phyloP scores from a whole-genome alignment of 2,888 invertebrate genomes.

The Buathra laborator region DNA sequence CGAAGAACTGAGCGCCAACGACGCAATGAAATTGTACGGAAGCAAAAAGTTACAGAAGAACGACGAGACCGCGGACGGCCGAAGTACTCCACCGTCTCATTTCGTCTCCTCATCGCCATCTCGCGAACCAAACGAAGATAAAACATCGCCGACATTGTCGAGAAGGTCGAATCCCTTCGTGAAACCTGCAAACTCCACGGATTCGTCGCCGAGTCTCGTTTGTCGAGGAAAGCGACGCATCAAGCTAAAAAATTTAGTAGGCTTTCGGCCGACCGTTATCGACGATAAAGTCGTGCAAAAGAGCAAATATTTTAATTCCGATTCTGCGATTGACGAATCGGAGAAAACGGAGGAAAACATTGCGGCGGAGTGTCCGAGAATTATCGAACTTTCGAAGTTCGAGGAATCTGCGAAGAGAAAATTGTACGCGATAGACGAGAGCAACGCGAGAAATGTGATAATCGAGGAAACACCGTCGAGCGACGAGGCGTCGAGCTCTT shows the following conservation, averaged over 20 bases:
- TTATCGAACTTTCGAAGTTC: neutral
- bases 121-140: constrained; percentile 4
- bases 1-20: constrained; percentile 64
- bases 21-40: constrained; percentile 64
- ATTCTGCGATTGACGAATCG: constrained; percentile 32
- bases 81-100: constrained; percentile 49
- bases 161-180: constrained; percentile 68
- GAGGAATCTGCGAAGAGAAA: neutral
- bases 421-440: neutral
- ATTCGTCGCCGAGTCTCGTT: constrained; percentile 81
- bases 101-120: constrained; percentile 9
- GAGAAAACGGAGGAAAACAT: constrained; percentile 29
- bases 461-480: constrained; percentile 31
- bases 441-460: constrained; percentile 1
- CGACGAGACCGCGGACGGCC: constrained; percentile 51
- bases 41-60: constrained; percentile 60
- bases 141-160: constrained; percentile 66
- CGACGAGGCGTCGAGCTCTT: constrained; percentile 49
- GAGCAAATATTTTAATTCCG: constrained; percentile 80
- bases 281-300: constrained; percentile 74
- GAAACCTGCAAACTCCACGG: neutral
- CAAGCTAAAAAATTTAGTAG: constrained; percentile 72
- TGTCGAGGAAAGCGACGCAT: constrained; percentile 74
- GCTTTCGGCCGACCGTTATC: constrained; percentile 79
- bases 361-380: neutral